Percentiles rank a stretch among this genome's conserved stretches.
These are phyloP conservation scores for Anser brachyrhynchus DNA, from an alignment of 2,113 vertebrate species.

Conservation along the genomic window DNA sequence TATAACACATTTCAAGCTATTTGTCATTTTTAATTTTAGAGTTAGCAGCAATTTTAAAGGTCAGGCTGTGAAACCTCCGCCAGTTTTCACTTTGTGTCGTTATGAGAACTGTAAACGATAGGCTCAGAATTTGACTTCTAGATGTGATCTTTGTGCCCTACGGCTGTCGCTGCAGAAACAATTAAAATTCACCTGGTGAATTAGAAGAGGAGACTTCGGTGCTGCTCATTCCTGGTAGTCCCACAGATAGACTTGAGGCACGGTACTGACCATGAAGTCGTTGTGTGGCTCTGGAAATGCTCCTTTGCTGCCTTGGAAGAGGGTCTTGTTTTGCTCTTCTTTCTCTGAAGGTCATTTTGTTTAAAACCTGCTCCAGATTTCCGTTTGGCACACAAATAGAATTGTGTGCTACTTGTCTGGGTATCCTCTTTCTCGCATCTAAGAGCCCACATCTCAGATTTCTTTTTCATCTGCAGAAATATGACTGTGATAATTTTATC, in stretches of 20 bases:
- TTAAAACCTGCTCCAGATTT: conserved; percentile 15
- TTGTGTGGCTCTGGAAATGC: neutral
- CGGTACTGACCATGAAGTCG: accelerated
- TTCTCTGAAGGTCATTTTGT: neutral
- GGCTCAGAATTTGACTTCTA: neutral
- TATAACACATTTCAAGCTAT: neutral
- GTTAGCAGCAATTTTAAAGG: neutral
- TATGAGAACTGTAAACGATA: neutral
- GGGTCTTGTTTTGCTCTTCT: neutral
- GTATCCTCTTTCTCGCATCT: conserved; percentile 45
- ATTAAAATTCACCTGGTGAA: neutral
- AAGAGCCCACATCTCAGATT: conserved; percentile 24
- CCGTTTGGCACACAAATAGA: neutral
- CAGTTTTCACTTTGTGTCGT: neutral
- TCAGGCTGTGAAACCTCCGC: neutral
- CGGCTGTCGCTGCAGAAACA: neutral
- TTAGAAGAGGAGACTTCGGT: neutral
- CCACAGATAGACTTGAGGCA: neutral
- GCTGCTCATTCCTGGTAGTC: neutral
- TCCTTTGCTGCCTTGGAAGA: neutral
- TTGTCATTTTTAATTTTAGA: neutral
- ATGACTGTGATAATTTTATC: conserved; percentile 50
- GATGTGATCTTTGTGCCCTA: neutral
- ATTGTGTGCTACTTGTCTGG: neutral
- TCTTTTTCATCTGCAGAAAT: conserved; percentile 46